Conservation (phyloP, 2,113 vertebrate species). For the Caloenas nicobarica region DNA sequence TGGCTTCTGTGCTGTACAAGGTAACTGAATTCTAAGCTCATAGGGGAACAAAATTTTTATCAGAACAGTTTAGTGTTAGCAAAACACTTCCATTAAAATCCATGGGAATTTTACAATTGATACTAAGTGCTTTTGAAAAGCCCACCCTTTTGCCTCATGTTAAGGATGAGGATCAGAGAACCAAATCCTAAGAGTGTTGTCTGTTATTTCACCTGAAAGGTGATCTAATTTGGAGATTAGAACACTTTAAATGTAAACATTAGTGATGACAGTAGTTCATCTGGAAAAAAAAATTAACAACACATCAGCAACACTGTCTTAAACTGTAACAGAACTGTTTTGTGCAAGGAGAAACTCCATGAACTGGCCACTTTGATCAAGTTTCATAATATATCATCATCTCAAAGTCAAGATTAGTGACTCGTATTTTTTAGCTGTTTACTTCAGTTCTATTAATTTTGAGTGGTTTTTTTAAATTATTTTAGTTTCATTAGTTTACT, state of each 20-base stretch:
- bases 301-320: not conserved
- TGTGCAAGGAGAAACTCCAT: not conserved
- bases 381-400: not conserved
- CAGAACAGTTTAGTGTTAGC: not conserved
- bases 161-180: not conserved
- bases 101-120: not conserved
- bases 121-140: not conserved
- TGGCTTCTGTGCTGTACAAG: not conserved
- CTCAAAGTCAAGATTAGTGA: not conserved
- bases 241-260: not conserved
- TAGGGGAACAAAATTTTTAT: not conserved
- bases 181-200: not conserved
- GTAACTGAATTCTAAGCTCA: not conserved
- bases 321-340: not conserved
- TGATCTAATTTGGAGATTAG: not conserved
- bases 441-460: not conserved
- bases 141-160: not conserved
- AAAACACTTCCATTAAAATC: not conserved
- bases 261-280: not conserved
- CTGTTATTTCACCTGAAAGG: not conserved
- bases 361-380: not conserved
- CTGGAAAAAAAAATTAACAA: not conserved
- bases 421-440: not conserved
- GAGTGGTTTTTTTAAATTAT: not conserved
- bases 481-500: not conserved